Conservation (phyloP, 2,888 invertebrate genomes). For the Andrena bucephala region DNA sequence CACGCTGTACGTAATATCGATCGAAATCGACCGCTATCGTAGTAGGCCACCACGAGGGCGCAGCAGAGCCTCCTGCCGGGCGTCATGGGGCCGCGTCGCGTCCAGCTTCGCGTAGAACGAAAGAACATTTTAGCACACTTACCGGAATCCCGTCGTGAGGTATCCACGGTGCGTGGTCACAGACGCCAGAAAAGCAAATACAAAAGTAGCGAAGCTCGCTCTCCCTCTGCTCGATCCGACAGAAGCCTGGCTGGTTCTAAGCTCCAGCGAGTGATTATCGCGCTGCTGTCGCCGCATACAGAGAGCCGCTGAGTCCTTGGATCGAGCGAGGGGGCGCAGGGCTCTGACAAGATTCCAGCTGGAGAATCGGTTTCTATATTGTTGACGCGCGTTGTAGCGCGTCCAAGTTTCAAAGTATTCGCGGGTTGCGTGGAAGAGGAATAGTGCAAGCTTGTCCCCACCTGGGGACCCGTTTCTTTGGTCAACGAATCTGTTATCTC, state of each 20-base stretch:
- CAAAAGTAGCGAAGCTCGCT: neutral
- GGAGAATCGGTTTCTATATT: conserved; percentile 49
- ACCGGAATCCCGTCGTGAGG: neutral
- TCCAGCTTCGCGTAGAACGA: conserved; percentile 34
- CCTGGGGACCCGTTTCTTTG: neutral
- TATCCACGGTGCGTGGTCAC: neutral
- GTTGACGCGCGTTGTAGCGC: conserved; percentile 66
- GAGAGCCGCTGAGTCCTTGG: neutral
- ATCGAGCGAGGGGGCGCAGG: neutral
- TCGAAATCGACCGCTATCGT: conserved; percentile 26
- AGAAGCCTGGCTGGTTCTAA: neutral
- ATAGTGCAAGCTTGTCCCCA: neutral
- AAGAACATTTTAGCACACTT: conserved; percentile 35
- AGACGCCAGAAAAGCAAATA: neutral
- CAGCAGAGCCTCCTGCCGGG: neutral
- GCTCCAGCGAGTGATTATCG: neutral
- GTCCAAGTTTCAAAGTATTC: conserved; percentile 39
- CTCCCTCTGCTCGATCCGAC: neutral
- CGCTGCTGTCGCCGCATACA: neutral
- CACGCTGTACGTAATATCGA: conserved; percentile 45
- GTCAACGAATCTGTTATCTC: conserved; percentile 17
- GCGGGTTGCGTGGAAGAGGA: neutral
- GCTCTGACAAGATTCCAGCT: conserved; percentile 39
- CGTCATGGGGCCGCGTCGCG: neutral
- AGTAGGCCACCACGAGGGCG: conserved; percentile 13